phyloP scores from a whole-genome alignment of 2,797 vertebrate species.

The Salmo trutta region DNA sequence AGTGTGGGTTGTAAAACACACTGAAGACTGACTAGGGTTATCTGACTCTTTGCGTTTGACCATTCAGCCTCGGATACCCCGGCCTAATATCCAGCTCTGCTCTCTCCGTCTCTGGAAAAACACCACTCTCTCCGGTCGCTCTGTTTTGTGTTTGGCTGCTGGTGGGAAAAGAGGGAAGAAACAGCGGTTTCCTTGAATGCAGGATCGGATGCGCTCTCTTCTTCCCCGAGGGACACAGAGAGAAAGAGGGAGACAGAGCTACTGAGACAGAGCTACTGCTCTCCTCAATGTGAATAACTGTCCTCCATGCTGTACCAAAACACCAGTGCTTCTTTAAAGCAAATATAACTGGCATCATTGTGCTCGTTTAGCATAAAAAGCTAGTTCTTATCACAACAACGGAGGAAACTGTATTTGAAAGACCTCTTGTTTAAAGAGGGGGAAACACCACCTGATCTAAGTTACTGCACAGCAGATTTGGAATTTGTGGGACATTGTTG shows the following conservation, averaged over 20 bases:
- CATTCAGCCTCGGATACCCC: slow-evolving; percentile 32
- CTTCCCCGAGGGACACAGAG: slow-evolving; percentile 17
- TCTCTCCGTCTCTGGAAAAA: neutral
- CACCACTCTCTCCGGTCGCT: neutral
- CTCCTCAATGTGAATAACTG: neutral
- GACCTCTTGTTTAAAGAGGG: neutral
- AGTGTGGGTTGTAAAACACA: neutral
- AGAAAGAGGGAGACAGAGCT: neutral
- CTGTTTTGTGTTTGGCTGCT: slow-evolving; percentile 2
- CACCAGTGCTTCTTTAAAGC: neutral
- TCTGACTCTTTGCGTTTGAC: slow-evolving; percentile 1
- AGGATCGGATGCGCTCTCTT: slow-evolving; percentile 6
- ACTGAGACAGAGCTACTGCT: slow-evolving; percentile 3
- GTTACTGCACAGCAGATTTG: neutral
- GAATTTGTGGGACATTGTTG: neutral
- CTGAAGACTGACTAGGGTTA: neutral
- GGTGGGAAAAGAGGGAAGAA: slow-evolving; percentile 17
- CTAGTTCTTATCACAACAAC: too few species aligned
- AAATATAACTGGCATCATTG: neutral
- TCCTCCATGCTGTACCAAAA: neutral
- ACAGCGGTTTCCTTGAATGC: neutral
- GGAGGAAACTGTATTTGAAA: too few species aligned
- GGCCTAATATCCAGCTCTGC: slow-evolving; percentile 10
- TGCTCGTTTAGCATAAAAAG: too few species aligned
- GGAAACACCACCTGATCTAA: neutral